These are phyloP conservation scores for Pampusana beccarii DNA, from an alignment of 2,113 vertebrate genomes.

Conservation along the genomic window DNA sequence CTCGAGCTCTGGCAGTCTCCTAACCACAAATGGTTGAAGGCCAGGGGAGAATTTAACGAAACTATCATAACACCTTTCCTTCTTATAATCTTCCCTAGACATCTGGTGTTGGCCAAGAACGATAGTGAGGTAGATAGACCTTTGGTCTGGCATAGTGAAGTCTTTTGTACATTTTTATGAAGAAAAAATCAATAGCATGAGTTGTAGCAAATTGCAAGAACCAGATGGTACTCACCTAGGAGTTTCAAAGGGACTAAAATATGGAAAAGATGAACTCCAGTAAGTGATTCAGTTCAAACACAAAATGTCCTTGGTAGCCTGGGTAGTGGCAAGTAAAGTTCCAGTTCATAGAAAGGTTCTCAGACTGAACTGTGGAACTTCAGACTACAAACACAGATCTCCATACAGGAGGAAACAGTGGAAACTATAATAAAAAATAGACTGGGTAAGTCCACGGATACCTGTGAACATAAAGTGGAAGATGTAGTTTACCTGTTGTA, in stretches of 20 bases:
- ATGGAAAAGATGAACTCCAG: constrained; percentile 27
- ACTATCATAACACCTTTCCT: background rate
- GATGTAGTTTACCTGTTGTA: background rate
- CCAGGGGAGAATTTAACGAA: background rate
- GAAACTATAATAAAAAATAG: background rate
- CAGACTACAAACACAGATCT: background rate
- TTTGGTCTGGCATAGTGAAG: constrained; percentile 1
- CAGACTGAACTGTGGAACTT: background rate
- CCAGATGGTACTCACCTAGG: constrained; percentile 46
- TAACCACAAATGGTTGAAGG: background rate
- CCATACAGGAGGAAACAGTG: background rate
- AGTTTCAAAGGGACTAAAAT: constrained; percentile 44
- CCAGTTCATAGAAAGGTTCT: background rate
- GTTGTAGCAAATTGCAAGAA: constrained; percentile 30
- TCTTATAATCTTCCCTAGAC: constrained; percentile 5
- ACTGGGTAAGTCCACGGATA: background rate
- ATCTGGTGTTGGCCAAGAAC: constrained; percentile 8
- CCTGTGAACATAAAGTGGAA: background rate
- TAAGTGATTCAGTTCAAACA: constrained; percentile 6
- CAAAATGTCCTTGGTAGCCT: background rate
- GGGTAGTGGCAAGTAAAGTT: background rate
- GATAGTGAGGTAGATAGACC: background rate
- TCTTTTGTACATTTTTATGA: constrained; percentile 37
- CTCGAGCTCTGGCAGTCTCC: background rate
- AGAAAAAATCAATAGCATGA: constrained; percentile 58